Evolutionary conservation across 2,888 invertebrate genomes (phyloP), one percentile per base, ranked within the genome.

Genomic region (Torymus tubicola): DNA sequence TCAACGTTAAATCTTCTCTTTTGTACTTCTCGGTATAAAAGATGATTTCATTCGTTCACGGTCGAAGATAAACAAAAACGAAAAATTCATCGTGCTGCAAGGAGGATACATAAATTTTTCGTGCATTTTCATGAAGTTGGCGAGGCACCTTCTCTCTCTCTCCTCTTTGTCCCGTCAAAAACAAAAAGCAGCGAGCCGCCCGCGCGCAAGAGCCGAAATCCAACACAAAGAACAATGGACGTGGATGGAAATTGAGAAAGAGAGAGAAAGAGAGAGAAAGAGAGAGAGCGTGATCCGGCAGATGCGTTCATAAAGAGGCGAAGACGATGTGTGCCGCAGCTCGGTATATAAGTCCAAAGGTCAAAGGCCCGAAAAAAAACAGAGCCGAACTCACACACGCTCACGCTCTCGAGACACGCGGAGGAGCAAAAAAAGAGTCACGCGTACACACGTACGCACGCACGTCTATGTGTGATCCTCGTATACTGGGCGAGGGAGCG

Each of bases 161-260:
- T n/a, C n/a, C 13, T 11, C 74, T 58, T 58, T 65, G 74, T 65
- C 58, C 74, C 50, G 74, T 65, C 65, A 77, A 60, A 57, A 67
- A 67, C 16, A 75, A 60, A 75, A 42, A 14, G 50, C 14, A n/a
- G n/a, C n/a, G n/a, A n/a, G n/a, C 12, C 75, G 14, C 53, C 63
- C 16, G 14, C 13, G 21, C 24, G 16, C 12, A 50, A 13, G 21
- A 16, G 12, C 31, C 31, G 60, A 77, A 69, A 70, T 21, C 61
- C 21, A 78, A 67, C 58, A 60, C n/a, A n/a, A 60, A 78, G 78
- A 78, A 78, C 78, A 78, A 78, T 78, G 71, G 31, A 58, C 70
- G 50, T 52, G 67, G 71, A 71, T 78, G 78, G 71, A 65, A 78
- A 71, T 77, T 63, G 70, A 58, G 70, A 64, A 52, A 53, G 18